Evolutionary conservation across 2,113 vertebrate genomes (phyloP), one percentile per base, ranked within the genome.

Genomic region (Sturnira hondurensis): DNA sequence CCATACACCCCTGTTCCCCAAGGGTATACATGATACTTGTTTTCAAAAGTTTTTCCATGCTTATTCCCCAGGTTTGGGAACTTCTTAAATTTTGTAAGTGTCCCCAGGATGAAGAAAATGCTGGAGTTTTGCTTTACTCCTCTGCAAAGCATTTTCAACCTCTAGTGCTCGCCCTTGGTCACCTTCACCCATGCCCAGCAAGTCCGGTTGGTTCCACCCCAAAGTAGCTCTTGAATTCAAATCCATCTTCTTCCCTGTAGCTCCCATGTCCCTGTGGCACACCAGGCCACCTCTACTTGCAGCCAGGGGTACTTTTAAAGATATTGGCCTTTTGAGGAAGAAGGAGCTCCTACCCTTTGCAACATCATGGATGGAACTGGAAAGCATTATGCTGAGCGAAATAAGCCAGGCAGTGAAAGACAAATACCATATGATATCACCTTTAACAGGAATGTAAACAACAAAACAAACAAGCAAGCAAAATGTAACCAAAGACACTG

Each of bases 21-120:
- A 89, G 87, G 93, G 81, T 58, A 36, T 19, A 11, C 15, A 13
- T 16, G n/a, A 78, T 41, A 56, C 83, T 86, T 36, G 38, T 83
- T 94, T 85, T 36, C 67, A 52, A 70, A 77, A 92, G 85, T 56
- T 80, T 84, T 78, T 70, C 77, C 70, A 20, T 86, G 84, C 93
- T 88, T 86, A 86, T 68, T 45, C 68, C 16, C 65, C 56, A 67
- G 73, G 52, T 65, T 86, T 41, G 83, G 81, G 56, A 33, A 71
- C 82, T 84, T 67, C 89, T 89, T 67, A 93, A 56, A 89, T 4
- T 28, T 43, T 89, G 14, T 41, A 52, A 61, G 26, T 67, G 71
- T 83, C 47, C 47, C 56, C 50, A 61, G 41, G 33, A 88, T 88
- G 33, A 63, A 70, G 63, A 7, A 1, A 26, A 41, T 52, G 93